Evolutionary conservation across 2,888 invertebrate genomes (phyloP).

Genomic region (Sinentomon sp.): DNA sequence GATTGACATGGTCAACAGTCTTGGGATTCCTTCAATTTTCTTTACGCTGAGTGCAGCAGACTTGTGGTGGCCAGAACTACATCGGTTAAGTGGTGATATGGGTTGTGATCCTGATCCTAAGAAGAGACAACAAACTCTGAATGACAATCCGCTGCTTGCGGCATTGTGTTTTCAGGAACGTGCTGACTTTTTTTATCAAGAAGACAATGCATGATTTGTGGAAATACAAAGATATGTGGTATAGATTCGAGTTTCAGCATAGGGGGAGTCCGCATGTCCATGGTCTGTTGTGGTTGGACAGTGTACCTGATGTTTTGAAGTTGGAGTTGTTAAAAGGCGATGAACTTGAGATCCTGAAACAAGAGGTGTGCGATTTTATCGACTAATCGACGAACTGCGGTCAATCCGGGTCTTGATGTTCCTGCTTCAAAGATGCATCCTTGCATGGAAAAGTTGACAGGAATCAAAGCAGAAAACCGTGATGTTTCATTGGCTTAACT

Average conservation of each 20-base stretch:
- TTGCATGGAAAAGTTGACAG: slow-evolving; percentile 1
- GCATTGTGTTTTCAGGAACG: slow-evolving; percentile 7
- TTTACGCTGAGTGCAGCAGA: slow-evolving; percentile 12
- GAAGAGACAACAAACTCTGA: too few relatives aligned
- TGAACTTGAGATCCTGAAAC: neutral
- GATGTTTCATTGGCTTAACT: slow-evolving; percentile 1
- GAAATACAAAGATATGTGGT: slow-evolving; percentile 7
- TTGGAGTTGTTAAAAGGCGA: slow-evolving; percentile 1
- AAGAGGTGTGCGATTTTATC: slow-evolving; percentile 6
- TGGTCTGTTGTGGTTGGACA: slow-evolving; percentile 11
- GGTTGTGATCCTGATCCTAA: too few relatives aligned
- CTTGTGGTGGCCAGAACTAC: slow-evolving; percentile 11
- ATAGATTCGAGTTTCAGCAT: slow-evolving; percentile 9
- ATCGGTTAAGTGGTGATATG: slow-evolving; percentile 3
- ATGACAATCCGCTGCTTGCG: slow-evolving; percentile 8
- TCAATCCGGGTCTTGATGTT: slow-evolving; percentile 8
- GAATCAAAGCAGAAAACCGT: slow-evolving; percentile 1
- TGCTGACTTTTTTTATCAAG: slow-evolving; percentile 1
- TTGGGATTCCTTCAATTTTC: slow-evolving; percentile 11
- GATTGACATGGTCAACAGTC: slow-evolving; percentile 9
- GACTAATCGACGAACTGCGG: too few relatives aligned
- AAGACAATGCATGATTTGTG: slow-evolving; percentile 4
- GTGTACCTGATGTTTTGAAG: slow-evolving; percentile 8
- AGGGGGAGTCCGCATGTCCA: slow-evolving; percentile 12
- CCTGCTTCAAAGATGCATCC: slow-evolving; percentile 8